Evolutionary conservation across 2,113 vertebrate genomes (phyloP).

Genomic region (Leptobrachium leishanense): DNA sequence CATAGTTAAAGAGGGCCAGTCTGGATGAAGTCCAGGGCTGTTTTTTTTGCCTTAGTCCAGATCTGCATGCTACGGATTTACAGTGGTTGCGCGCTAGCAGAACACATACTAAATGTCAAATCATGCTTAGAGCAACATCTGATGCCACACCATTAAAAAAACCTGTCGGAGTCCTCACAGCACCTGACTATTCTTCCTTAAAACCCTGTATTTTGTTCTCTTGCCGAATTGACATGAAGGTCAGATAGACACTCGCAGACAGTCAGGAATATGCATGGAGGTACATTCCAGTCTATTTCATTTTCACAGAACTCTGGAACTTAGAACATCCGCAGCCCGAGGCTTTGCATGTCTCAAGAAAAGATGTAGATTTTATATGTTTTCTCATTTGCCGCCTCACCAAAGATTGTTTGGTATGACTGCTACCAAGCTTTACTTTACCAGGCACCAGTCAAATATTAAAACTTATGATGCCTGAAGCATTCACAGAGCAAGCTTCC

Average conservation of each 20-base stretch:
- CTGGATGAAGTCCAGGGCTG: too few species aligned
- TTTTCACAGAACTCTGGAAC: neutral
- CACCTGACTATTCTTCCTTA: neutral
- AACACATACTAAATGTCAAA: neutral
- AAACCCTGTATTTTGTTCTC: neutral
- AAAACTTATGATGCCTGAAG: conserved; percentile 15
- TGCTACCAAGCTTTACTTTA: conserved; percentile 13
- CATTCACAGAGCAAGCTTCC: conserved; percentile 12
- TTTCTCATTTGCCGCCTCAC: conserved; percentile 10
- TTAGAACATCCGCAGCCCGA: conserved; percentile 11
- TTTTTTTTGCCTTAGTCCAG: too few species aligned
- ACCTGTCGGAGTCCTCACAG: too few species aligned
- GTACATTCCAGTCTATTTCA: conserved; percentile 17
- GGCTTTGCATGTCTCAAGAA: conserved; percentile 21
- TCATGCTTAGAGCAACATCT: neutral
- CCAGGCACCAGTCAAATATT: neutral
- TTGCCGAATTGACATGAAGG: neutral
- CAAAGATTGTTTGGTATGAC: neutral
- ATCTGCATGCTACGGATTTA: neutral
- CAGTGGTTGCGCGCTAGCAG: neutral
- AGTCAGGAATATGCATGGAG: neutral
- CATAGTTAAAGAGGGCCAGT: too few species aligned
- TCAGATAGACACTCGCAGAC: neutral
- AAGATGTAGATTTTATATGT: conserved; percentile 28
- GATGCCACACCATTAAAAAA: too few species aligned